Base-by-base conservation (phyloP, 2,888 invertebrate genomes). In the Brassicogethes aeneus region DNA sequence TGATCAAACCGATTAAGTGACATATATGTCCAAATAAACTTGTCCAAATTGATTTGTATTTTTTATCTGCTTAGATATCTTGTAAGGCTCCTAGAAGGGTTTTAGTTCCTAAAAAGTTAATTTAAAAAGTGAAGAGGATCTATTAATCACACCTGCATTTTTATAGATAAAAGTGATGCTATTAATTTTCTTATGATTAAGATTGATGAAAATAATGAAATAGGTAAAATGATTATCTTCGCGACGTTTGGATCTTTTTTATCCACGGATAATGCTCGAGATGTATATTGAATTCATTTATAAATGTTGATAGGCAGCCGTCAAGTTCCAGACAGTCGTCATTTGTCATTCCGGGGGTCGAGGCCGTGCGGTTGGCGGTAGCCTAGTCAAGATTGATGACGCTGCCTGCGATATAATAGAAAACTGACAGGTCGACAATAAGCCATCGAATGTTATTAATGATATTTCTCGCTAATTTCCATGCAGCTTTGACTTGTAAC, bases 301-400 rank as follows among this genome's bases (percentile, higher is more conserved):
- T 76, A 76, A 76, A 75, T 71, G 73, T 73, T 76, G 76, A 76
- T 75, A 74, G 76, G 75, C 76, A 76, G 74, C 76, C 75, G 75
- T 64, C 65, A 63, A 58, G 59, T 53, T 54, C 71, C 71, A 73
- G 76, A 75, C 77, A 77, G 77, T 75, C 76, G 77, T 76, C 77
- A 75, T 77, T 77, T 77, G 77, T 77, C 76, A 77, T 75, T 71
- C 69, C 69, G 70, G 70, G 69, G 74, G 65, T 55, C 63, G 67
- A 66, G 71, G 72, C 71, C 71, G 71, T 65, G 66, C 66, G 72
- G 72, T 72, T 70, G n/a, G 71, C 66, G 68, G 68, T 67, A 57
- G 59, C 59, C 56, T 56, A 59, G 57, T 51, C 41, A 58, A 65
- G 66, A 67, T 67, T 66, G 63, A 67, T 67, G 65, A 65, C 61